These are phyloP conservation scores for Osmerus eperlanus DNA, from an alignment of 2,113 vertebrate species.

Conservation along the genomic window DNA sequence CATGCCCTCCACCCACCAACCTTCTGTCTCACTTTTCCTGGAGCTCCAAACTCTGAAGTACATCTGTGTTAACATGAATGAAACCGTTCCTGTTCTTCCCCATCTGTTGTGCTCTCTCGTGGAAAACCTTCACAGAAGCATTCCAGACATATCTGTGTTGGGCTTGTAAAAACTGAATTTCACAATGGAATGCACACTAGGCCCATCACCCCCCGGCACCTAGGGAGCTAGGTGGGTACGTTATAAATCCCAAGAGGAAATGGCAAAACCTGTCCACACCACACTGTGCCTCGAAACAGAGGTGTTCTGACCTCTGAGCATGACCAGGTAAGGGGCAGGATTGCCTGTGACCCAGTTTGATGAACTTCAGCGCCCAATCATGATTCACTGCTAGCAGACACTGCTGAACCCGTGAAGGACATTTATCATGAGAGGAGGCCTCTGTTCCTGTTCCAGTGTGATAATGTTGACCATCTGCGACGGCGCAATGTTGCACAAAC, in stretches of 20 bases:
- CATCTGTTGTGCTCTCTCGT: too few relatives aligned
- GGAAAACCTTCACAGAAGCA: not conserved
- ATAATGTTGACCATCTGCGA: not conserved
- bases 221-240: too few relatives aligned
- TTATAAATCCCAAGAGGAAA: too few relatives aligned
- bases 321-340: conserved; percentile 19
- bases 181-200: conserved; percentile 8
- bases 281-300: not conserved
- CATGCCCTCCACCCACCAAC: not conserved
- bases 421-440: not conserved
- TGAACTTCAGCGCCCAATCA: conserved; percentile 15
- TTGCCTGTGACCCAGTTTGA: not conserved
- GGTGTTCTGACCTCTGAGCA: conserved; percentile 20
- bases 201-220: too few relatives aligned
- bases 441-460: not conserved
- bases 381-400: conserved; percentile 6
- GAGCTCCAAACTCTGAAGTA: too few relatives aligned
- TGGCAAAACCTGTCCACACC: not conserved
- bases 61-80: too few relatives aligned
- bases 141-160: conserved; percentile 34
- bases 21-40: not conserved
- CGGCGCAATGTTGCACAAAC: not conserved
- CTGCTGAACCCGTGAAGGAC: not conserved
- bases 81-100: too few relatives aligned
- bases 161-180: conserved; percentile 15